Evolutionary conservation across 2,888 invertebrate genomes (phyloP), one percentile per base, ranked within the genome.

Genomic region (Leptopterna dolabrata): DNA sequence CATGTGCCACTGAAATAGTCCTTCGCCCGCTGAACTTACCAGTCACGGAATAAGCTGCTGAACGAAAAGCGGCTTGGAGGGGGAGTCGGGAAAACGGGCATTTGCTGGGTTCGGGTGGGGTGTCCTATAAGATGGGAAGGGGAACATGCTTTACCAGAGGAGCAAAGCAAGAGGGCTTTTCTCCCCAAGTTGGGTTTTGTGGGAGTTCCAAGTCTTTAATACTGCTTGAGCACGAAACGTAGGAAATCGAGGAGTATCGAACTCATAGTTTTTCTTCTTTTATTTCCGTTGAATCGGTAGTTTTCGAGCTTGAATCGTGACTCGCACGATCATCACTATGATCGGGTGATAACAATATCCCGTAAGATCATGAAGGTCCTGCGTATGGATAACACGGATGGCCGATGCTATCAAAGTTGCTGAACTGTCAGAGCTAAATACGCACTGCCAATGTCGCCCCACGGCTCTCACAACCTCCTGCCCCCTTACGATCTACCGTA

Each of bases 191-290:
- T 55, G 36, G 36, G 81, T 14, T 14, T 76, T 55, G 47, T 29
- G 30, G 81, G 81, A 81, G 81, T 81, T 81, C 55, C 13, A 81
- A 81, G 81, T 81, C 81, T 55, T 81, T 81, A 55, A 81, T 81
- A 81, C 81, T 55, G 30, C 30, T 55, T 29, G 81, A 55, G 36
- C 81, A 81, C 81, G 81, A 36, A 81, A 81, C 51, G 81, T 81
- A 30, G 78, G 63, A 24, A 78, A 78, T 78, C 45, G 41, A 30
- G 14, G 30, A 73, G 73, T n/a, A 14, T 14, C 45, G 24, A 78
- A 78, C 43, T 78, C 45, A 45, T 27, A 45, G 78, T 2, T 45
- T 78, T n/a, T n/a, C n/a, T n/a, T n/a, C n/a, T 78, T 78, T 78
- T 78, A 78, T 78, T 78, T 45, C 78, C 45, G 1, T 19, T 11